These are phyloP conservation scores for Pithys albifrons DNA, from an alignment of 2,113 vertebrate genomes.

Conservation along the genomic window DNA sequence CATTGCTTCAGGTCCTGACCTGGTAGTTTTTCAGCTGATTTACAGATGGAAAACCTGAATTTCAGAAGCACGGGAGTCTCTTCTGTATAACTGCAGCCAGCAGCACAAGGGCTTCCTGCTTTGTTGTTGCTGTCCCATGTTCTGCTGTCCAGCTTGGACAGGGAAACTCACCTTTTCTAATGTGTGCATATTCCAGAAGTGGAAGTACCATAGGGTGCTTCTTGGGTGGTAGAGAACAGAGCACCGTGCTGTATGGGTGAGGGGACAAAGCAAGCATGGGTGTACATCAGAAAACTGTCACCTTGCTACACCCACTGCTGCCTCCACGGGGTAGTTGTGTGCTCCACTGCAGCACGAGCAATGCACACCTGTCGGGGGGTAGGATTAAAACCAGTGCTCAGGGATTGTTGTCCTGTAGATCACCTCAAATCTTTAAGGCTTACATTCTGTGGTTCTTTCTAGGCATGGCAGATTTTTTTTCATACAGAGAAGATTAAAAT, in stretches of 20 bases:
- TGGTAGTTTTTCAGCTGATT: not conserved
- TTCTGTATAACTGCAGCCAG: not conserved
- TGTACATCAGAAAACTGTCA: not conserved
- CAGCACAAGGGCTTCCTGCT: not conserved
- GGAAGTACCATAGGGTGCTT: not conserved
- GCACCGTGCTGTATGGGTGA: not conserved
- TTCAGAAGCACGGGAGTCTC: not conserved
- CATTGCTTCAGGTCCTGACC: not conserved
- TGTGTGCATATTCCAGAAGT: not conserved
- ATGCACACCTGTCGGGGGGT: accelerated
- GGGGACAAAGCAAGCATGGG: not conserved
- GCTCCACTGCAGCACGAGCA: not conserved
- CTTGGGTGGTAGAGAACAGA: not conserved
- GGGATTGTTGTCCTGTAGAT: not conserved
- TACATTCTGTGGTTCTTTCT: not conserved
- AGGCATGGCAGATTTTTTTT: not conserved
- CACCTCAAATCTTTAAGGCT: not conserved
- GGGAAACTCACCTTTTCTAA: not conserved
- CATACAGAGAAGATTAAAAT: not conserved
- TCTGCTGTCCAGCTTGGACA: not conserved
- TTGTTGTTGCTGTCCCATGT: accelerated
- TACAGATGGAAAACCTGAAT: not conserved
- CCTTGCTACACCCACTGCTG: not conserved
- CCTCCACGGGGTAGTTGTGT: accelerated
- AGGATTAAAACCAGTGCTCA: not conserved